Base-by-base conservation (phyloP, 2,888 invertebrate genomes). In the Helicoverpa assulta region DNA sequence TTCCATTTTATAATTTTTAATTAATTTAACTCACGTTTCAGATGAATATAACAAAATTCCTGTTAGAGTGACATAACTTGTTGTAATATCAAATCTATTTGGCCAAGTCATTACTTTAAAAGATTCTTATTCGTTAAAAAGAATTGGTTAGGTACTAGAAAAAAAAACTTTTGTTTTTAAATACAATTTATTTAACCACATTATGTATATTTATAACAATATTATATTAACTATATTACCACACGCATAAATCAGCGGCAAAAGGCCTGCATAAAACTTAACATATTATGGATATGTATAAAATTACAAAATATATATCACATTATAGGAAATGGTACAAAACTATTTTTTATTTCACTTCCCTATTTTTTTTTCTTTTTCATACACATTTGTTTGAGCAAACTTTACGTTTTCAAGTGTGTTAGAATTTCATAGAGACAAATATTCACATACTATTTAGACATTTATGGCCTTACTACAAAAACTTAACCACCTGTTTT, bases 381-480 rank as follows among this genome's bases (percentile, higher is more conserved):
- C 54, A 21, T 21, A 21, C 19, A 37, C n/a, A 52, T 53, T 61
- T 66, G 55, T 68, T 86, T 87, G 84, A 86, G 85, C 85, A 86
- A 87, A 86, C 80, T 73, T 70, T 70, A 56, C 51, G 57, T 75
- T 82, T 85, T 74, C 83, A 83, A 84, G 85, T 86, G 85, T 86
- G 85, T 82, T 70, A 66, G 14, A 68, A 72, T 60, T 53, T 51
- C 10, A 26, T 26, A 54, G 5, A 37, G 37, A 37, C 12, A 37
- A 37, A 10, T 43, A 16, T 43, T 43, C 5, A 16, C 26, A 26
- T 26, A 26, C 16, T 43, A 12, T 37, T 12, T 37, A 37, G 37
- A 43, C 43, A 43, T 43, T 43, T 16, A 43, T n/a, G n/a, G n/a
- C n/a, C n/a, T n/a, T n/a, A n/a, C n/a, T n/a, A n/a, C n/a, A n/a